phyloP scores from a whole-genome alignment of 2,797 vertebrate species.

The Bufotes viridis region DNA sequence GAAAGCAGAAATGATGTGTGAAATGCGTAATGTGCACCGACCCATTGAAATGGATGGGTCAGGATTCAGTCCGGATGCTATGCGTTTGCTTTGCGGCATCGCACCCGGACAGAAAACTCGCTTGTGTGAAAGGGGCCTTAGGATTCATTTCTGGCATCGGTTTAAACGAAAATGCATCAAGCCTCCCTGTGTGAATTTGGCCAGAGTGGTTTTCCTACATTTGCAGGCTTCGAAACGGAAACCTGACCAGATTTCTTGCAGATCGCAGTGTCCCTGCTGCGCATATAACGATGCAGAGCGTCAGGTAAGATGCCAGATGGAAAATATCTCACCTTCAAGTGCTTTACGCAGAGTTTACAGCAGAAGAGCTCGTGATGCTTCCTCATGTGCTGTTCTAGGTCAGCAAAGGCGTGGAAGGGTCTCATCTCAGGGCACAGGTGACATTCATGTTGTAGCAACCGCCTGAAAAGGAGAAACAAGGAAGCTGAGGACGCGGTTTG shows the following conservation, averaged over 20 bases:
- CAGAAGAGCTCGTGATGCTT: constrained; percentile 96
- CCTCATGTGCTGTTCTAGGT: constrained; percentile 96
- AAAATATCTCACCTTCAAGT: constrained; percentile 86
- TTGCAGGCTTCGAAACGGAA: background rate
- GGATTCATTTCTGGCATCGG: too few relatives aligned
- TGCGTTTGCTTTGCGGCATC: too few relatives aligned
- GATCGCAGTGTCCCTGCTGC: too few relatives aligned
- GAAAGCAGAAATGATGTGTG: too few relatives aligned
- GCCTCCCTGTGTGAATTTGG: background rate
- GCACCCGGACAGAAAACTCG: too few relatives aligned
- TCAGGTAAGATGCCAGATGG: background rate
- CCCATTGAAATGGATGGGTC: too few relatives aligned
- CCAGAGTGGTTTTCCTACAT: background rate
- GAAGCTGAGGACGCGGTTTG: background rate
- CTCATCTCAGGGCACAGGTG: constrained; percentile 83
- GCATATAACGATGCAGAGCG: background rate
- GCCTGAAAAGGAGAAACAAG: constrained; percentile 72
- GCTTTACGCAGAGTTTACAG: constrained; percentile 93
- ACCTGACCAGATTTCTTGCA: background rate
- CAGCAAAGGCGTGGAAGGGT: constrained; percentile 87
- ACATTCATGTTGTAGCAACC: constrained; percentile 88
- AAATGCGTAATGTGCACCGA: too few relatives aligned
- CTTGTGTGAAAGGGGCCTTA: too few relatives aligned
- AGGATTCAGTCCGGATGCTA: too few relatives aligned
- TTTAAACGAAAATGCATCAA: too few relatives aligned